Evolutionary conservation across 2,888 invertebrate species (phyloP), one percentile per base, ranked within the genome.

Genomic region (Chloromyia formosa): DNA sequence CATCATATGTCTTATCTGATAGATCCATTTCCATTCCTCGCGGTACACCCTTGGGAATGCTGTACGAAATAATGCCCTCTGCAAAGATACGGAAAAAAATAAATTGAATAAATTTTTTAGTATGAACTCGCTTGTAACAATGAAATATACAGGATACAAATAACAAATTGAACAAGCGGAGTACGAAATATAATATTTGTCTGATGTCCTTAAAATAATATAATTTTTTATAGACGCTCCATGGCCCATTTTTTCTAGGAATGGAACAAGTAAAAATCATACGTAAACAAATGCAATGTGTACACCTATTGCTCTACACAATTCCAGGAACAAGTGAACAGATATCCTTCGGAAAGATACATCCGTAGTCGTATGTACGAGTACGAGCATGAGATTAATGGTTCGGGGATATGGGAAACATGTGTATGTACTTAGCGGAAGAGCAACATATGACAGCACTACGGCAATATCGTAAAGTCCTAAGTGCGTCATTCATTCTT

Each of bases 21-120:
- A 94, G 88, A 84, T 93, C 93, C 80, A 94, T 88, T 82, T 93
- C 93, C 76, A 90, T 88, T 73, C 92, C 88, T 81, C 91, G 89
- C 77, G 89, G 88, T 69, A 90, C 87, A 80, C 93, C 93, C 84
- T 92, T 91, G 35, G 93, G 92, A 88, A 93, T 91, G 79, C 91
- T 89, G 86, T 95, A 95, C 78, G 92, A 91, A 80, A 93, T 85
- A 77, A 94, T 87, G 76, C 93, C 93, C 84, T 93, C 94, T 94
- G 88, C 27, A 86, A 86, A 77, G 58, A 61, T 66, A 18, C 27
- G 9, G 22, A 22, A 66, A 22, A 23, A 69, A 23, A 69, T 10
- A 42, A 35, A 35, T 4, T 60, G 20, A n/a, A 60, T 16, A 14
- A 56, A 16, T n/a, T n/a, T n/a, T n/a, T n/a, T n/a, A n/a, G n/a